phyloP scores from a whole-genome alignment of 2,888 invertebrate species.

The Stenoptilia bipunctidactyla region DNA sequence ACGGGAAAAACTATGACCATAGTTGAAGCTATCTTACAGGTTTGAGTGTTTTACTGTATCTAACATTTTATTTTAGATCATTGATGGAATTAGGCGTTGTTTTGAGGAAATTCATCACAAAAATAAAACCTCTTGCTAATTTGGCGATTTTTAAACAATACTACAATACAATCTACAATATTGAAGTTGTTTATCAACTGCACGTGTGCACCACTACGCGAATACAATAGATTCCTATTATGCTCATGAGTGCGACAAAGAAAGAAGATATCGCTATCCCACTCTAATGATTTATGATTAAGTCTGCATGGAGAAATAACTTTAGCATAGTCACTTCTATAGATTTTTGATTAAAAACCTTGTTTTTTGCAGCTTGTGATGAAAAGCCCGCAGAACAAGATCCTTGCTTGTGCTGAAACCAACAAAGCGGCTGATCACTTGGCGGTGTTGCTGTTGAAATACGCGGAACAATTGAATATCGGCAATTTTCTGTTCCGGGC shows the following conservation, averaged over 20 bases:
- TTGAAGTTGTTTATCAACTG: neutral
- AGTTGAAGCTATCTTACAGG: slow-evolving; percentile 40
- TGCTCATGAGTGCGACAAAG: neutral
- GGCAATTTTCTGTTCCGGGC: slow-evolving; percentile 35
- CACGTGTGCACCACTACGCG: neutral
- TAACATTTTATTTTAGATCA: neutral
- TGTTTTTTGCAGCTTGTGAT: slow-evolving; percentile 26
- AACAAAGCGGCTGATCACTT: slow-evolving; percentile 41
- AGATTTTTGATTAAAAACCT: too few relatives aligned
- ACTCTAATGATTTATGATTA: neutral
- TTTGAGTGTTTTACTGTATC: too few relatives aligned
- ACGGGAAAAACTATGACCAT: slow-evolving; percentile 74
- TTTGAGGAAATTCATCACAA: too few relatives aligned
- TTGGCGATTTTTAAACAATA: too few relatives aligned
- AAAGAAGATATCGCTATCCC: neutral
- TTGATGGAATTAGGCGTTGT: neutral
- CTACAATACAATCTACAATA: too few relatives aligned
- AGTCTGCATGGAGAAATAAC: slow-evolving; percentile 1
- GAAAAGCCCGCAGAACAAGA: slow-evolving; percentile 20
- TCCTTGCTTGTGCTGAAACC: slow-evolving; percentile 33
- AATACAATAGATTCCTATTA: neutral
- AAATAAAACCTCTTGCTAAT: too few relatives aligned
- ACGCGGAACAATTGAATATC: slow-evolving; percentile 31
- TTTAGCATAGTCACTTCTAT: too few relatives aligned
- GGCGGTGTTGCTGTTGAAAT: slow-evolving; percentile 27